Evolutionary conservation across 1,140 invertebrate species (phyloP).

Genomic region (Limonius californicus): DNA sequence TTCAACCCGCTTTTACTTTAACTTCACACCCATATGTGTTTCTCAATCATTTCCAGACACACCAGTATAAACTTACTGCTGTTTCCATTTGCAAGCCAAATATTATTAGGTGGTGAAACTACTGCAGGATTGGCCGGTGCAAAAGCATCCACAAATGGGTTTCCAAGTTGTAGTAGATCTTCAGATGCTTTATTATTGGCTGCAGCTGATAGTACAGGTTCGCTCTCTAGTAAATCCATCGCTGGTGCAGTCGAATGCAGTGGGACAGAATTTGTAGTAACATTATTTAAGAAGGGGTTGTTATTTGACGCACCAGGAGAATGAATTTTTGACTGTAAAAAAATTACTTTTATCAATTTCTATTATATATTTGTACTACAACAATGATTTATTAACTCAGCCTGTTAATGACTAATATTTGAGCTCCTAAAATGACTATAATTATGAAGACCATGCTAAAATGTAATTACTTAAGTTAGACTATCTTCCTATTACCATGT

Average conservation of each 20-base stretch:
- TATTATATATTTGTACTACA: neutral
- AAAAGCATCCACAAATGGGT: conserved; percentile 90
- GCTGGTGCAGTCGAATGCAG: conserved; percentile 52
- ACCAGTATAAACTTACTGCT: no score
- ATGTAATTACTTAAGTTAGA: no score
- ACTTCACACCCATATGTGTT: no score
- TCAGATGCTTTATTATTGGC: conserved; percentile 70
- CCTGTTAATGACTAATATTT: no score
- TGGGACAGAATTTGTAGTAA: conserved; percentile 51
- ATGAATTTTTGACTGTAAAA: conserved; percentile 69
- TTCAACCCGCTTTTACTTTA: no score
- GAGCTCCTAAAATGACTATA: no score
- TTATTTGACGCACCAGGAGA: conserved; percentile 64
- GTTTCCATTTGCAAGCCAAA: conserved; percentile 62
- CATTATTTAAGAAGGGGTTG: conserved; percentile 76
- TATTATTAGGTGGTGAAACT: conserved; percentile 52
- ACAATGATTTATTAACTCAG: neutral
- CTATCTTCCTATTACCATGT: no score
- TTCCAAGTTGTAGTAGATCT: conserved; percentile 82
- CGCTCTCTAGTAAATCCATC: conserved; percentile 71
- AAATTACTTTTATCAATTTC: no score
- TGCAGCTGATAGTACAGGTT: conserved; percentile 45
- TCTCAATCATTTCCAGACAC: no score
- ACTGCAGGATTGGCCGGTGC: conserved; percentile 49
- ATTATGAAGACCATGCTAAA: no score